Base-by-base conservation (phyloP, 2,888 invertebrate species). In the Encarsia formosa region DNA sequence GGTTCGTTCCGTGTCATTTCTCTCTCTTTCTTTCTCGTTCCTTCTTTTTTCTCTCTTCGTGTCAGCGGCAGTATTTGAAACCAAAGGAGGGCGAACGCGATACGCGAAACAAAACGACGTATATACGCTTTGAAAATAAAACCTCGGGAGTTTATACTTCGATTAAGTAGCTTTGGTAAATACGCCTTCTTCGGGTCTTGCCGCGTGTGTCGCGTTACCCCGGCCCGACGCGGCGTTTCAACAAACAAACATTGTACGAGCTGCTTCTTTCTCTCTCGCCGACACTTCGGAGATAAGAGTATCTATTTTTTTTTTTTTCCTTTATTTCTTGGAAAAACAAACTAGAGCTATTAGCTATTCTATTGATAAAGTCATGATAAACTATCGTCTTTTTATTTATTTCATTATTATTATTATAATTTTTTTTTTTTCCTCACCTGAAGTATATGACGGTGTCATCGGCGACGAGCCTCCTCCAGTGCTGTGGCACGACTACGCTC, bases 361-460 rank as follows among this genome's bases (percentile, higher is more conserved):
- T n/a, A n/a, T n/a, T n/a, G n/a, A n/a, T n/a, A n/a, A n/a, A n/a
- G n/a, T n/a, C n/a, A n/a, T n/a, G n/a, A n/a, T n/a, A n/a, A n/a
- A n/a, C n/a, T n/a, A n/a, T n/a, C n/a, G n/a, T n/a, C n/a, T 22
- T 13, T 38, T 35, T 45, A 6, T 16, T 15, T 22, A 24, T 52
- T 44, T 44, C 29, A 40, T 24, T n/a, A 52, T 47, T 9, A 20
- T 8, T 44, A 44, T n/a, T n/a, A n/a, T n/a, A n/a, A n/a, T n/a
- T n/a, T n/a, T n/a, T n/a, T 9, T 15, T n/a, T 34, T 9, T n/a
- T n/a, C 6, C 77, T 77, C 71, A 88, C 88, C 88, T 88, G 75
- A 87, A 82, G 76, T 89, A 89, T 68, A 86, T 81, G 73, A 88
- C 79, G 73, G 81, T 80, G 63, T 85, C 85, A 74, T 85, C 84